Conservation (phyloP, 2,113 vertebrate species). For the Phyllostomus hastatus region DNA sequence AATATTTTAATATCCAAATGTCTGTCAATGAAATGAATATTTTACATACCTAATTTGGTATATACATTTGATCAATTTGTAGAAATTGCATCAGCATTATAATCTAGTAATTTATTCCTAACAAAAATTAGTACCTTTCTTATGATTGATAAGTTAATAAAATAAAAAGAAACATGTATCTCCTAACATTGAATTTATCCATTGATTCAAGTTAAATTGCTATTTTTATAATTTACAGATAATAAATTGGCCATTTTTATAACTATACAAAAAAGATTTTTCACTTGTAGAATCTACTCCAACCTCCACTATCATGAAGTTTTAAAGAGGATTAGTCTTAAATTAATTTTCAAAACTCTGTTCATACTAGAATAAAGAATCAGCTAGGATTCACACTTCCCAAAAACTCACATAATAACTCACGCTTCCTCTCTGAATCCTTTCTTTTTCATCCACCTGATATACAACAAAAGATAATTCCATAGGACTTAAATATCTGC, state of each 20-base stretch:
- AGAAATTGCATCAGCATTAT: background rate
- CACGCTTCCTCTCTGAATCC: background rate
- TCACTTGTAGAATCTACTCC: background rate
- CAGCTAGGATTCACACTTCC: background rate
- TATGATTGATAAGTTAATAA: background rate
- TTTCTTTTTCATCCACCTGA: background rate
- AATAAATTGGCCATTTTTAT: background rate
- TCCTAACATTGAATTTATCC: background rate
- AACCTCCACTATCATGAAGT: background rate
- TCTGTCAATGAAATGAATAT: background rate
- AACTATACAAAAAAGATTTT: background rate
- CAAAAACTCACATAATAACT: background rate
- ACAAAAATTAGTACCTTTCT: background rate
- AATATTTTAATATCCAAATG: background rate
- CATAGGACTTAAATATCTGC: background rate
- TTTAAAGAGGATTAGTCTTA: conserved; percentile 3
- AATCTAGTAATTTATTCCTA: background rate
- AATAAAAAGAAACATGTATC: background rate
- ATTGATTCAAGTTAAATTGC: background rate
- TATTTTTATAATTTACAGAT: conserved; percentile 32
- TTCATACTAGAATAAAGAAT: conserved; percentile 7
- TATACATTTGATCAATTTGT: background rate
- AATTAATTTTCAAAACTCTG: conserved; percentile 47
- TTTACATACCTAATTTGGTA: background rate
- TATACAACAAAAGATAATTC: conserved; percentile 24